Conservation (phyloP, 2,113 vertebrate species). For the Archilochus colubris region DNA sequence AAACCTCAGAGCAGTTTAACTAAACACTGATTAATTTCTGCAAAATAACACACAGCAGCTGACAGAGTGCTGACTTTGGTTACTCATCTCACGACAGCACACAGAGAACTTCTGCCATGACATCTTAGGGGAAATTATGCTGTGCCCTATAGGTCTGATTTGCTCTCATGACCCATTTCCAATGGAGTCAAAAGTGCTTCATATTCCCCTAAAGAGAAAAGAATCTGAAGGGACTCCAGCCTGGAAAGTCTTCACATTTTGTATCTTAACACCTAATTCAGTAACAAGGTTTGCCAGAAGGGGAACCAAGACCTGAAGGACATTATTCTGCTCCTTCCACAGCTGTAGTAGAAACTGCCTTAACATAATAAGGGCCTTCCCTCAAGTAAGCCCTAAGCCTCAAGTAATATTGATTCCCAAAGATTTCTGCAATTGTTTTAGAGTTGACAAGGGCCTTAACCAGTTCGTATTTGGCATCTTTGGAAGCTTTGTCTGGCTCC, state of each 20-base stretch:
- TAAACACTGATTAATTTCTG: background rate
- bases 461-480: constrained; percentile 94
- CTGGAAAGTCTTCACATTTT: background rate
- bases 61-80: background rate
- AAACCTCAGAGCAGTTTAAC: background rate
- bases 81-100: background rate
- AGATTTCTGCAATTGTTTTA: constrained; percentile 81
- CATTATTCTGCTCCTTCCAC: constrained; percentile 91
- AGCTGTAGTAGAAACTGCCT: constrained; percentile 84
- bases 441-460: constrained; percentile 88
- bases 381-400: constrained; percentile 87
- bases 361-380: constrained; percentile 92
- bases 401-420: constrained; percentile 90
- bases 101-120: background rate
- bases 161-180: background rate
- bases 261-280: background rate
- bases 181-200: background rate
- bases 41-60: background rate
- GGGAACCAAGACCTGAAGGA: background rate
- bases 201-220: background rate
- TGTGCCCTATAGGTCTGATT: background rate
- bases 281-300: background rate
- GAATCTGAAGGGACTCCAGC: background rate
- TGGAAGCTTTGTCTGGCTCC: constrained; percentile 88
- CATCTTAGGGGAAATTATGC: background rate